These are phyloP conservation scores for Phymatocera aterrima DNA, from an alignment of 2,888 invertebrate genomes.

Conservation along the genomic window DNA sequence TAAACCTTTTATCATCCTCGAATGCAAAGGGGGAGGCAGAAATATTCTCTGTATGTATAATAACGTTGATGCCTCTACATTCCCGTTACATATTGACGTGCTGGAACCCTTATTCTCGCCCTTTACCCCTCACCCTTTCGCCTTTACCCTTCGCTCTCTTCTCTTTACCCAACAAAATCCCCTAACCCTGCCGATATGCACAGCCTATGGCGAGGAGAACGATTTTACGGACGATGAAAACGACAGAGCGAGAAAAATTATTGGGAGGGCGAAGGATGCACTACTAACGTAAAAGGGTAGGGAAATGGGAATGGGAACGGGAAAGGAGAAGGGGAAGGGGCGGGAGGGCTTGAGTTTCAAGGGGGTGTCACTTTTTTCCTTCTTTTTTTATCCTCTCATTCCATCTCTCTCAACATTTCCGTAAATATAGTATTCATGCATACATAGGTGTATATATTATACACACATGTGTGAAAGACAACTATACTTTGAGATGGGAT, in stretches of 20 bases:
- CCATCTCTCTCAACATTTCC: not conserved
- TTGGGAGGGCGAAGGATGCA: not conserved
- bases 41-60: not conserved
- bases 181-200: not conserved
- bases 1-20: conserved; percentile 47
- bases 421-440: not conserved
- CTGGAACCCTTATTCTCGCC: conserved; percentile 30
- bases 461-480: not conserved
- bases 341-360: conserved; percentile 21
- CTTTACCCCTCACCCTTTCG: not conserved
- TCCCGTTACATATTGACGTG: conserved; percentile 13
- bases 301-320: not conserved
- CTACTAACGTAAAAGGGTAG: not conserved
- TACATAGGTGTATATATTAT: not conserved
- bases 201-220: conserved; percentile 4
- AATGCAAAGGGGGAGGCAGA: not conserved
- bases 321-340: conserved; percentile 10
- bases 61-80: not conserved
- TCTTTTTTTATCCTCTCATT: not conserved
- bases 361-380: conserved; percentile 2
- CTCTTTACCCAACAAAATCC: not conserved
- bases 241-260: not conserved
- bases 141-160: not conserved
- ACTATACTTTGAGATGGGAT: not conserved
- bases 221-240: conserved; percentile 37